Evolutionary conservation across 2,113 vertebrate genomes (phyloP), one percentile per base, ranked within the genome.

Genomic region (Ceyx melanurus): DNA sequence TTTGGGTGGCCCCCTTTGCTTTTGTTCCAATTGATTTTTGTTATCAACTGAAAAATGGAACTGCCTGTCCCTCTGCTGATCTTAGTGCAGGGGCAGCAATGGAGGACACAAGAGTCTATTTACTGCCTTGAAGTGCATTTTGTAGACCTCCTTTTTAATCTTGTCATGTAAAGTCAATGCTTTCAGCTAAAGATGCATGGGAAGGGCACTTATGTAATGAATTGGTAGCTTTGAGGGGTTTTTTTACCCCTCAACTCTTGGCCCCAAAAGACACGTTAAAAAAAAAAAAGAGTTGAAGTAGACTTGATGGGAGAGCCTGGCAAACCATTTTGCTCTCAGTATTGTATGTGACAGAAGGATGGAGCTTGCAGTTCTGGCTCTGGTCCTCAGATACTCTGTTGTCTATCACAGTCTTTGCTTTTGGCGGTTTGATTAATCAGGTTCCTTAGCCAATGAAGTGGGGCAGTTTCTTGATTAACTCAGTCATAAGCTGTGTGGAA

Each of bases 31-130:
- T 11, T 43, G 35, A 46, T 84, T 54, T 51, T 28, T 76, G 26
- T 4, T 3, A 12, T 40, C 19, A 71, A 4, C 14, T 67, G 3
- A n/a, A 83, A 15, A 42, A 7, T 15, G 31, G 13, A 3, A 20
- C 18, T 76, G 14, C 10, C 7, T 73, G 22, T 83, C 86, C 16
- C 9, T 40, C 22, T 68, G 51, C 10, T 62, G 21, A 1, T 71
- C 18, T 29, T 8, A 68, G 40, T 46, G 28, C 14, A 66, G 35
- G 7, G 6, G 5, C 22, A 77, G 60, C 31, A 68, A 48, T 7
- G 2, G 58, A 73, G 28, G 42, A 29, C 31, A 57, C 0, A 0
- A 48, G 33, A n/a, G 23, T 71, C 31, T 43, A 8, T 0, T 0
- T 61, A 28, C 9, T 61, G 53, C 48, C 57, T 51, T 90, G 53